Conservation (phyloP, 2,888 invertebrate genomes). For the Eudasyphora cyanicolor region DNA sequence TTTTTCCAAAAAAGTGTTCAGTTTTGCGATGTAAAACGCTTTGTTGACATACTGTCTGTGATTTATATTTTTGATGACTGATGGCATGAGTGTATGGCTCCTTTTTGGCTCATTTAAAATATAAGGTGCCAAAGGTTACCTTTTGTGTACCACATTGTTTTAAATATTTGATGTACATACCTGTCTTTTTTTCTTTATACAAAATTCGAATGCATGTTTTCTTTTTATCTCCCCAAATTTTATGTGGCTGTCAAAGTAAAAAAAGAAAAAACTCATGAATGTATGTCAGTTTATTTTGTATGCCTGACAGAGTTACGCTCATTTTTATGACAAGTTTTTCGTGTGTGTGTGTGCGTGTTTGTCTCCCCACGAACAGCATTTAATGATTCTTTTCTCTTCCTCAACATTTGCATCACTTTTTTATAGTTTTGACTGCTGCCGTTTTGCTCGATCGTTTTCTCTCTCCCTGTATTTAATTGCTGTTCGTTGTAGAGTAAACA, state of each 20-base stretch:
- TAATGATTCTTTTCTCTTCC: slow-evolving; percentile 28
- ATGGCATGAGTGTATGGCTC: too few species aligned
- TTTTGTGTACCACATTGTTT: neutral
- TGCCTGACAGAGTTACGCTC: neutral
- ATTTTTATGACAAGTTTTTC: slow-evolving; percentile 5
- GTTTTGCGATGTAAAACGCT: too few species aligned
- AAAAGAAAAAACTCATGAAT: too few species aligned
- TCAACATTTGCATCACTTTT: neutral
- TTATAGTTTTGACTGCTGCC: neutral
- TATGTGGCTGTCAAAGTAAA: neutral
- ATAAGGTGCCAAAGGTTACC: too few species aligned
- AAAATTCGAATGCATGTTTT: neutral
- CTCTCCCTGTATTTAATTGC: neutral
- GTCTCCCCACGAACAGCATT: too few species aligned
- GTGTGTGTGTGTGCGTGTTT: neutral
- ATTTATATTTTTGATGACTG: too few species aligned
- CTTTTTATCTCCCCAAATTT: slow-evolving; percentile 5
- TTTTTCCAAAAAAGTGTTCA: too few species aligned
- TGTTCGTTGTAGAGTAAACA: neutral
- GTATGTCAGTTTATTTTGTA: neutral
- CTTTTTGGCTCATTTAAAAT: too few species aligned
- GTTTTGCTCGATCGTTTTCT: neutral
- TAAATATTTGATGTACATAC: neutral
- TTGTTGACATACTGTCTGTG: too few species aligned
- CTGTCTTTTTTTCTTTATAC: neutral